Conservation (phyloP, 2,797 vertebrate species). For the Gymnothorax reevesii region DNA sequence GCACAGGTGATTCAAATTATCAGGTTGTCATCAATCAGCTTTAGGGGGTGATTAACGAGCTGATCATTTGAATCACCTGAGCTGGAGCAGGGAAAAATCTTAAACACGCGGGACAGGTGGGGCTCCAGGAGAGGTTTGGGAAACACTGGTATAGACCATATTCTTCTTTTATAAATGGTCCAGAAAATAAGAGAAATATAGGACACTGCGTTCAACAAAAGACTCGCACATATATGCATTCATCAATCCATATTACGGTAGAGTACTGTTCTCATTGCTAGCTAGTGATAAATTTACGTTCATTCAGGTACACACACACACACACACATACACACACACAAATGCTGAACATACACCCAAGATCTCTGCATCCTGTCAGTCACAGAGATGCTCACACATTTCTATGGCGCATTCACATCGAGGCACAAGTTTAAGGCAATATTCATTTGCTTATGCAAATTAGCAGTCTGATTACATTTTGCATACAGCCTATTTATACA, state of each 20-base stretch:
- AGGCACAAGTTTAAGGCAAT: not conserved
- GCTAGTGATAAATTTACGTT: too few relatives aligned
- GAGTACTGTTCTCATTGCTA: not conserved
- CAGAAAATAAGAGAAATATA: not conserved
- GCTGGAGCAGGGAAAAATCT: too few relatives aligned
- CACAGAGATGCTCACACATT: not conserved
- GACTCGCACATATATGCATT: not conserved
- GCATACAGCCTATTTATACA: not conserved
- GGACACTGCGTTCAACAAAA: not conserved
- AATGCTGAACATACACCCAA: not conserved
- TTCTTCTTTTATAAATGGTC: not conserved
- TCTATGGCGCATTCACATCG: not conserved
- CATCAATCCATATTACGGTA: not conserved
- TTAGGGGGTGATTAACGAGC: too few relatives aligned
- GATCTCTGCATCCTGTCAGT: not conserved
- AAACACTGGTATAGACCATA: not conserved
- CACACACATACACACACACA: not conserved
- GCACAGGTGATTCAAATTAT: too few relatives aligned
- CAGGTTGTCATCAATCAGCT: too few relatives aligned
- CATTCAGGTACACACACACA: not conserved
- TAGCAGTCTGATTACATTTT: not conserved
- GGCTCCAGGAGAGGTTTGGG: too few relatives aligned
- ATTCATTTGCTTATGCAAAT: not conserved
- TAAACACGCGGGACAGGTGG: too few relatives aligned
- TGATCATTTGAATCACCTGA: too few relatives aligned